Evolutionary conservation across 2,113 vertebrate species (phyloP).

Genomic region (Opisthocomus hoazin): DNA sequence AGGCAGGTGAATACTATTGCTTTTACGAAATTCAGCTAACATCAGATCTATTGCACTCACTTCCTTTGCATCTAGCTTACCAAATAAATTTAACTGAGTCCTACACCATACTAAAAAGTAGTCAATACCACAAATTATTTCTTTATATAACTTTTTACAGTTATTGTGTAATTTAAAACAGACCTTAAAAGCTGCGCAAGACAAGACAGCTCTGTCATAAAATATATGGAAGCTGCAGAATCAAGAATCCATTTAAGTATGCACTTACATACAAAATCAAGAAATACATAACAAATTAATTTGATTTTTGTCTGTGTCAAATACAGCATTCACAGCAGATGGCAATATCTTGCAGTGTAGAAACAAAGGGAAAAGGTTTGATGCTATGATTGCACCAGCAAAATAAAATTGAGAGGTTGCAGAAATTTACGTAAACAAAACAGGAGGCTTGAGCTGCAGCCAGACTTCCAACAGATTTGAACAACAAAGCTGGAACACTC

Average conservation of each 20-base stretch:
- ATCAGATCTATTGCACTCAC: neutral
- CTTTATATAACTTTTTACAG: neutral
- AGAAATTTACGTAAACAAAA: neutral
- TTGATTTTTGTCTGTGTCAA: neutral
- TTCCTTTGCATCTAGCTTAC: neutral
- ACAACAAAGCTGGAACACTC: neutral
- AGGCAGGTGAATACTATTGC: neutral
- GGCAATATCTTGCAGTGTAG: neutral
- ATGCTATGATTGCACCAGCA: neutral
- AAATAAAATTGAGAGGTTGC: neutral
- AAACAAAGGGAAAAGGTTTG: neutral
- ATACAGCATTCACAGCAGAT: neutral
- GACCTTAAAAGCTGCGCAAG: neutral
- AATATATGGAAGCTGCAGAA: neutral
- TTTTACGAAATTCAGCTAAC: neutral
- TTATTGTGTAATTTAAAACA: neutral
- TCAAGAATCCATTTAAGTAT: neutral
- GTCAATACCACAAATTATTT: neutral
- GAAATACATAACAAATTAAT: neutral
- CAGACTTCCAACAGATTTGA: neutral
- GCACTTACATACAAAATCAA: neutral
- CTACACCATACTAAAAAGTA: neutral
- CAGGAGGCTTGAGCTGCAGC: fast-evolving
- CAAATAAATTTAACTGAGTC: neutral
- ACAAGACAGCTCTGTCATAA: neutral